Base-by-base conservation (phyloP, 2,888 invertebrate genomes). In the Ochropacha duplaris region DNA sequence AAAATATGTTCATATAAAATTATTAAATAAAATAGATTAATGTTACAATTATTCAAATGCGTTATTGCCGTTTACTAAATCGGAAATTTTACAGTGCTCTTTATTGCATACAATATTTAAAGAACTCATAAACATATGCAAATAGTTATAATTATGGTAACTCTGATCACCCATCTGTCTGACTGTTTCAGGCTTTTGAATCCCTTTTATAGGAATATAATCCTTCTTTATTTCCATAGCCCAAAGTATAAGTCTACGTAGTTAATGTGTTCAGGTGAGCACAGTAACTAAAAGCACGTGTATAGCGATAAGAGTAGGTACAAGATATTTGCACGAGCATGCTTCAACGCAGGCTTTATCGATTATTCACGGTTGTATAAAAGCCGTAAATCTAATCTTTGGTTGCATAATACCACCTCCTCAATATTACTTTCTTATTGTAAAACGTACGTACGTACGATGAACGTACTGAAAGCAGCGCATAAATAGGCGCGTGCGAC, bases 231-330 rank as follows among this genome's bases (percentile, higher is more conserved):
- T 34, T 57, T 61, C 24, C 34, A 54, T 49, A 58, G 26, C 12
- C 16, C 19, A 49, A 24, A 26, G 19, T 56, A 59, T 49, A 57
- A 61, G n/a, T n/a, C n/a, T n/a, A n/a, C n/a, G n/a, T n/a, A n/a
- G n/a, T n/a, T n/a, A n/a, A n/a, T n/a, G n/a, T n/a, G n/a, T n/a
- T n/a, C n/a, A n/a, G n/a, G n/a, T n/a, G 61, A 22, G 65, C 64
- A 68, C 83, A 84, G 84, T 84, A 84, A 84, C 71, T 69, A 58
- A 64, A 24, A 80, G 78, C 86, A 87, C 87, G 87, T 88, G 88
- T 83, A 84, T 63, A 61, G 65, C 68, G 85, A 88, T 86, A 86
- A 86, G 74, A 74, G 69, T n/a, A n/a, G n/a, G n/a, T 69, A 70
- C 72, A 76, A 69, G 63, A 72, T 68, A 72, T 70, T 69, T 70